These are phyloP conservation scores for Cochlearius cochlearius DNA, from an alignment of 2,113 vertebrate species.

Conservation along the genomic window DNA sequence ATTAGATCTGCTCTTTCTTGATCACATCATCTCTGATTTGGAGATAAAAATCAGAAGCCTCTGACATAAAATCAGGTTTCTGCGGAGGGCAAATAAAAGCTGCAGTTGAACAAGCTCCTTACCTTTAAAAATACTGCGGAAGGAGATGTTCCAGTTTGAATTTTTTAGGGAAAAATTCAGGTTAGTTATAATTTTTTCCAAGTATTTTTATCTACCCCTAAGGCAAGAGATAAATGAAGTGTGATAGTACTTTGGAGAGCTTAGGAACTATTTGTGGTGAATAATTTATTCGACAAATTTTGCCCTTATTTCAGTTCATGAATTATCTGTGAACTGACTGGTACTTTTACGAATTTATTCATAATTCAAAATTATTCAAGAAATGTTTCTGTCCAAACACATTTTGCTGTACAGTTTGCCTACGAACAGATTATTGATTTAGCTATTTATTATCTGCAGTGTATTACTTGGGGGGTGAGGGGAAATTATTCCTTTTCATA, in stretches of 20 bases:
- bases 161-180: conserved; percentile 49
- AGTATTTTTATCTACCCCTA: conserved; percentile 65
- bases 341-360: conserved; percentile 57
- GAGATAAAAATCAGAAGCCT: not conserved
- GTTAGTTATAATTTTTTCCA: conserved; percentile 59
- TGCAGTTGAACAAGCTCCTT: not conserved
- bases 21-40: not conserved
- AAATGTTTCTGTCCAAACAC: conserved; percentile 59
- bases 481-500: not conserved
- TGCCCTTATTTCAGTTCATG: conserved; percentile 66
- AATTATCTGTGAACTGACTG: conserved; percentile 68
- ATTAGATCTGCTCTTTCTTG: not conserved
- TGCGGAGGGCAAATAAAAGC: not conserved
- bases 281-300: conserved; percentile 71
- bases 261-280: conserved; percentile 65
- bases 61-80: not conserved
- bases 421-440: conserved; percentile 25
- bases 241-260: conserved; percentile 60
- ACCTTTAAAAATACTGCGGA: not conserved
- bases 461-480: not conserved
- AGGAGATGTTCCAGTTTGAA: not conserved
- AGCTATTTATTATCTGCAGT: conserved; percentile 11
- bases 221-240: conserved; percentile 68
- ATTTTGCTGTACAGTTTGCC: conserved; percentile 33
- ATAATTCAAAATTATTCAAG: conserved; percentile 63